Percentiles rank a stretch among this genome's conserved stretches.
phyloP scores from a whole-genome alignment of 2,888 invertebrate genomes.

The Euplexia lucipara region DNA sequence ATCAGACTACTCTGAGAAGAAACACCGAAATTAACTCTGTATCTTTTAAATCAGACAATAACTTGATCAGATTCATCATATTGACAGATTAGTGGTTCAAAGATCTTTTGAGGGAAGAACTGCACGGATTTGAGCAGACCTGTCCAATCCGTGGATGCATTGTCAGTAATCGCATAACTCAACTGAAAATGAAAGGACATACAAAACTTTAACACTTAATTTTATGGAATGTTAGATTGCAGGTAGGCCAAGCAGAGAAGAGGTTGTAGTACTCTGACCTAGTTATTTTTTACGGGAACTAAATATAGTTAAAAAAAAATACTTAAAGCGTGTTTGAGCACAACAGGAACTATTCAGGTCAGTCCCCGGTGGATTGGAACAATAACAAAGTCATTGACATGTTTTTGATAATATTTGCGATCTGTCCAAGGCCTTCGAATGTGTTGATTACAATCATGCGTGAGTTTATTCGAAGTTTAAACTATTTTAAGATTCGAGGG shows the following conservation, averaged over 20 bases:
- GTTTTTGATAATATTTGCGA: constrained; percentile 9
- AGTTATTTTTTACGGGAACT: constrained; percentile 10
- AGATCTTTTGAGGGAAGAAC: too few species aligned
- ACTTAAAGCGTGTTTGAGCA: constrained; percentile 6
- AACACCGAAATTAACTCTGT: too few species aligned
- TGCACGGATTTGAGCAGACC: too few species aligned
- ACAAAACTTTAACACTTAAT: constrained; percentile 13
- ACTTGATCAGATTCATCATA: too few species aligned
- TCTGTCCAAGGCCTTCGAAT: constrained; percentile 33
- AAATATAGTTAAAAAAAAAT: neutral
- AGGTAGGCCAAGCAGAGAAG: too few species aligned
- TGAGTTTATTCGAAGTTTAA: neutral
- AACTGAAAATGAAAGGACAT: too few species aligned
- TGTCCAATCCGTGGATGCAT: too few species aligned
- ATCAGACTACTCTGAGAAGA: too few species aligned
- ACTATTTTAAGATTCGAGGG: neutral
- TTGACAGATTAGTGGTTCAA: too few species aligned
- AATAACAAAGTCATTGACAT: constrained; percentile 24
- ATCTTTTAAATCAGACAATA: too few species aligned
- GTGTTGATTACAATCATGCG: constrained; percentile 15
- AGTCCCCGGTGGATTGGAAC: neutral
- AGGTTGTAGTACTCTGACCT: constrained; percentile 7
- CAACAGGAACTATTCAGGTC: constrained; percentile 5
- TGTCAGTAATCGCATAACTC: too few species aligned
- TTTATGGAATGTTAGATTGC: neutral